Conservation (phyloP, 2,797 vertebrate genomes). For the Catamblyrhynchus diadema region DNA sequence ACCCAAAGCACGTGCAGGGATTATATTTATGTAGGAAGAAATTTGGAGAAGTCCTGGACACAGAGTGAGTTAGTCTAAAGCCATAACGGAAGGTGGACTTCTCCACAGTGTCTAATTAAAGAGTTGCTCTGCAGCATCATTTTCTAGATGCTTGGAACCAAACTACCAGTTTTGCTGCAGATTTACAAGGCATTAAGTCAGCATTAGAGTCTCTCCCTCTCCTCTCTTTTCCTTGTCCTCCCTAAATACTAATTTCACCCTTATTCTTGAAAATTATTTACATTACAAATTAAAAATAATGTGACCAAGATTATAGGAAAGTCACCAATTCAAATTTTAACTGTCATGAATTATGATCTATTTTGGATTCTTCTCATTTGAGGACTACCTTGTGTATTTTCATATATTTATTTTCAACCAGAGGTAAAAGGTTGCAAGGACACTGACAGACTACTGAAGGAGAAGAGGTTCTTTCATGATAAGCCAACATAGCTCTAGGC, state of each 20-base stretch:
- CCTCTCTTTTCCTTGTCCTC: not conserved
- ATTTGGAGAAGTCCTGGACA: not conserved
- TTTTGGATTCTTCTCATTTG: not conserved
- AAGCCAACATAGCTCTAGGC: not conserved
- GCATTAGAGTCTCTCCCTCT: not conserved
- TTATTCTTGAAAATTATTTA: not conserved
- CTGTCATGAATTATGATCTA: not conserved
- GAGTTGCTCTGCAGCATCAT: not conserved
- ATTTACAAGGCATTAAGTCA: not conserved
- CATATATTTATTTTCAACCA: not conserved
- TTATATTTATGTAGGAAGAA: not conserved
- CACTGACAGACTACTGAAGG: not conserved
- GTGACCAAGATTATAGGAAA: not conserved
- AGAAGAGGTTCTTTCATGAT: not conserved
- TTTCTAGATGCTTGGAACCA: not conserved
- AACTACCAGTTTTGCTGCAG: not conserved
- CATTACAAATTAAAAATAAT: not conserved
- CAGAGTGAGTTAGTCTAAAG: not conserved
- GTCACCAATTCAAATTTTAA: not conserved
- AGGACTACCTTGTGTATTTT: not conserved
- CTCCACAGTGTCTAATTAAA: not conserved
- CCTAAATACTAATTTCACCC: not conserved
- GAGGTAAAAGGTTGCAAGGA: not conserved
- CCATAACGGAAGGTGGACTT: not conserved
- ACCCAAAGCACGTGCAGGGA: not conserved